phyloP scores from a whole-genome alignment of 2,113 vertebrate species.

The Campylorhamphus procurvoides region DNA sequence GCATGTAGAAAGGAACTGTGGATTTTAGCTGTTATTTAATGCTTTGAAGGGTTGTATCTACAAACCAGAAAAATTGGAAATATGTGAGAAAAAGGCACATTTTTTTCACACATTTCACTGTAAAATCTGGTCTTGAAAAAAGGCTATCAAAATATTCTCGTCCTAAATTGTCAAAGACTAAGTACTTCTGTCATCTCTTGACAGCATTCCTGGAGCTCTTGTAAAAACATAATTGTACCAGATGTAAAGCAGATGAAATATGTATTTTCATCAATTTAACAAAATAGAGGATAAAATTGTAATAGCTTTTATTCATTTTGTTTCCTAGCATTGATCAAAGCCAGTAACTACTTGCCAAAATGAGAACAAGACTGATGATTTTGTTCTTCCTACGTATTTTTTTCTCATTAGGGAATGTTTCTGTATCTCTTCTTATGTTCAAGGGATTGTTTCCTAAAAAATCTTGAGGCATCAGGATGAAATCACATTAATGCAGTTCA shows the following conservation, averaged over 20 bases:
- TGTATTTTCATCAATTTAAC: conserved; percentile 11
- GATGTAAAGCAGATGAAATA: conserved; percentile 31
- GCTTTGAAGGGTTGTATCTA: background rate
- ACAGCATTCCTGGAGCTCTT: background rate
- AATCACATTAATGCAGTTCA: too few relatives aligned
- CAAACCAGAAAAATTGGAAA: background rate
- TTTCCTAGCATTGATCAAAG: conserved; percentile 5
- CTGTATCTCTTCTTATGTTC: background rate
- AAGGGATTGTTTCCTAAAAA: background rate
- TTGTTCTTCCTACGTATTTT: background rate
- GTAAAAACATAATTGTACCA: conserved; percentile 10
- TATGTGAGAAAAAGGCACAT: background rate
- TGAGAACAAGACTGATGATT: background rate
- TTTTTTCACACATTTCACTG: background rate
- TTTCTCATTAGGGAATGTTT: background rate
- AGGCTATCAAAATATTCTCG: background rate
- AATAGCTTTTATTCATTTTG: background rate
- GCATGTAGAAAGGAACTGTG: background rate
- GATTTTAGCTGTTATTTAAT: background rate
- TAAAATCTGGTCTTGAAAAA: background rate
- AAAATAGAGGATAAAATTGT: background rate
- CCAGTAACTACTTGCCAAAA: background rate
- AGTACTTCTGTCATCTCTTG: background rate
- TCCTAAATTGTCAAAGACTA: background rate
- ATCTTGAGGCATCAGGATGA: too few relatives aligned